phyloP scores from a whole-genome alignment of 2,113 vertebrate species.

The Procavia capensis region DNA sequence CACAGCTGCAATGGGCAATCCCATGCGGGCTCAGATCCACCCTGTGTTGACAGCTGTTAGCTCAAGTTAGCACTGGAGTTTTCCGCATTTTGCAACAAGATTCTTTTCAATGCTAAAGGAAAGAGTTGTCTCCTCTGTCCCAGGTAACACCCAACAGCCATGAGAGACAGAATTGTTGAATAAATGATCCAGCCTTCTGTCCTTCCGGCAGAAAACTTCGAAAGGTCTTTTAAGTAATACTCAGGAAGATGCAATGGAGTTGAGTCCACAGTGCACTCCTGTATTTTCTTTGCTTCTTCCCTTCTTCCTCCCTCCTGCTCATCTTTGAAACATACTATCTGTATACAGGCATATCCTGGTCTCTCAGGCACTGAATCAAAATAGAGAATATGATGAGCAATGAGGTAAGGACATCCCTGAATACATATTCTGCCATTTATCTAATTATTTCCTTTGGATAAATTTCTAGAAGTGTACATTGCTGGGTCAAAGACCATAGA shows the following conservation, averaged over 20 bases:
- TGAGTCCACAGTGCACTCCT: not conserved
- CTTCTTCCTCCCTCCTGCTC: not conserved
- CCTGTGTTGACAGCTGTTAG: not conserved
- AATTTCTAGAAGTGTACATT: not conserved
- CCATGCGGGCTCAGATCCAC: not conserved
- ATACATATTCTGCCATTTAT: not conserved
- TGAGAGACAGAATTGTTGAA: not conserved
- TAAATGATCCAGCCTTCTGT: not conserved
- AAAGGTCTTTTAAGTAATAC: not conserved
- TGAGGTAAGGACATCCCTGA: not conserved
- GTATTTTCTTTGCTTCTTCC: not conserved
- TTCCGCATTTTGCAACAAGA: not conserved
- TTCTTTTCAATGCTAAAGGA: not conserved
- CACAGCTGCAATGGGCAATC: fast-evolving
- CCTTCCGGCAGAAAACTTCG: not conserved
- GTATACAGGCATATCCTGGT: not conserved
- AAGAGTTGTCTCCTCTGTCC: fast-evolving
- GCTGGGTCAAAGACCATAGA: not conserved
- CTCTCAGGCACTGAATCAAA: not conserved
- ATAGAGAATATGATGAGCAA: not conserved
- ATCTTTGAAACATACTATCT: not conserved
- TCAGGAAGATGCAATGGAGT: not conserved
- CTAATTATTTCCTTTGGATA: not conserved
- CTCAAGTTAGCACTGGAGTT: not conserved
- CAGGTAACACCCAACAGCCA: not conserved